A percentile compares a stretch with the other conserved stretches of the same genome.
These are phyloP conservation scores for Mionectes macconnelli DNA, from an alignment of 2,113 vertebrate genomes.

Conservation along the genomic window DNA sequence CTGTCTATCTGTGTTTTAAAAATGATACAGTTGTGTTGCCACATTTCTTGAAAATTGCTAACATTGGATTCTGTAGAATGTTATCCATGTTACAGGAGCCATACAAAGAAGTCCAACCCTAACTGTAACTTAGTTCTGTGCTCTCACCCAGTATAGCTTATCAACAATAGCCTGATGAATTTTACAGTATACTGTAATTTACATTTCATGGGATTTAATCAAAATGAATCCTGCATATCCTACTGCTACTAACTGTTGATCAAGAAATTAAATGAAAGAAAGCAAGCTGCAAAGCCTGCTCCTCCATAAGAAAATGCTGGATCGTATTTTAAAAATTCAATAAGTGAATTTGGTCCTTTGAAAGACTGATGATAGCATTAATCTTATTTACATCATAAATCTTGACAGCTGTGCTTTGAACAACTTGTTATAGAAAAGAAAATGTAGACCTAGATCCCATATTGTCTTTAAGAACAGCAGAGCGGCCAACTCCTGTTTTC, in stretches of 20 bases:
- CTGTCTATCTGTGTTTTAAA: not conserved
- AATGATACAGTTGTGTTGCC: not conserved
- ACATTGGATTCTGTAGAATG: not conserved
- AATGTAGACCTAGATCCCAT: not conserved
- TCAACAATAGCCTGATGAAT: not conserved
- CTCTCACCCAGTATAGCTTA: not conserved
- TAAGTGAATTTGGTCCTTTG: not conserved
- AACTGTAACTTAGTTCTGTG: not conserved
- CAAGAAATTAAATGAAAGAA: slow-evolving; percentile 14
- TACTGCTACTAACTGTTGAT: not conserved
- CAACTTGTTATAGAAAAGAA: not conserved
- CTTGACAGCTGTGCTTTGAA: not conserved
- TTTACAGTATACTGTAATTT: not conserved
- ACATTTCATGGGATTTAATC: not conserved
- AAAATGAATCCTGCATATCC: not conserved
- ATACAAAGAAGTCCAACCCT: not conserved
- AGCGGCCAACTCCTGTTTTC: not conserved
- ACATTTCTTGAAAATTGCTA: not conserved
- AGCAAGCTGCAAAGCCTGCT: not conserved
- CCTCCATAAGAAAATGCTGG: not conserved
- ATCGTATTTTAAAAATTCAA: not conserved
- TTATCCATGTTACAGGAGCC: not conserved
- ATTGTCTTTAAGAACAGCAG: not conserved
- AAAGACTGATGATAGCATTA: not conserved
- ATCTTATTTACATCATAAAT: not conserved